Base-by-base conservation (phyloP, 2,888 invertebrate species). In the Coenonympha arcania region DNA sequence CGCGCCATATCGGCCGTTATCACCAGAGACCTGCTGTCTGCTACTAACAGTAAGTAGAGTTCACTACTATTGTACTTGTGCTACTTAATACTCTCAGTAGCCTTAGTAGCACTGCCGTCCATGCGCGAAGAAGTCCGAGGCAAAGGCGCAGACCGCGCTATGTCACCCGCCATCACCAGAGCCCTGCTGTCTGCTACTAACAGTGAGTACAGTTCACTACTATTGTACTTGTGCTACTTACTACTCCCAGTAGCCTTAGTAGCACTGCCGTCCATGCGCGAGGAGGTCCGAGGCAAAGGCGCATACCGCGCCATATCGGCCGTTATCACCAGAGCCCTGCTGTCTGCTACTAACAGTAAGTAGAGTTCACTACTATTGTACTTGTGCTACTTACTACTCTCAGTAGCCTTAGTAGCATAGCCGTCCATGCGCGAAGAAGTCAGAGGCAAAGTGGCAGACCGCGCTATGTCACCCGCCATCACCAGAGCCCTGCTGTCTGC, bases 181-280 rank as follows among this genome's bases (percentile, higher is more conserved):
- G 83, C 85, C 0, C 69, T 87, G 46, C 76, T 87, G 30, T 83
- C 85, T 28, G 81, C 83, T 26, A 65, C 68, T 47, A 76, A 69
- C 57, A 81, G 84, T 82, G 3, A 64, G 82, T 58, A 9, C n/a
- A 9, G n/a, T 28, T 28, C 4, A 26, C 26, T 26, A n/a, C 11
- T 28, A 11, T 11, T n/a, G 11, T 28, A 4, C 11, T 28, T 5
- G 28, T 28, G 28, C 28, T 28, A 5, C n/a, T n/a, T n/a, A n/a
- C 11, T 28, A 59, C 86, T 96, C 58, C 95, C 95, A 0, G 91
- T 95, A 59, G n/a, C n/a, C n/a, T n/a, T n/a, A n/a, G n/a, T n/a
- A n/a, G n/a, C n/a, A n/a, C 88, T 95, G 47, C 96, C 96, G 4
- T 92, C 91, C 60, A 76, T 93, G 73, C 87, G 90, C 48, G 87